Base-by-base conservation (phyloP, 2,888 invertebrate species). In the Rhamnusium bicolor region DNA sequence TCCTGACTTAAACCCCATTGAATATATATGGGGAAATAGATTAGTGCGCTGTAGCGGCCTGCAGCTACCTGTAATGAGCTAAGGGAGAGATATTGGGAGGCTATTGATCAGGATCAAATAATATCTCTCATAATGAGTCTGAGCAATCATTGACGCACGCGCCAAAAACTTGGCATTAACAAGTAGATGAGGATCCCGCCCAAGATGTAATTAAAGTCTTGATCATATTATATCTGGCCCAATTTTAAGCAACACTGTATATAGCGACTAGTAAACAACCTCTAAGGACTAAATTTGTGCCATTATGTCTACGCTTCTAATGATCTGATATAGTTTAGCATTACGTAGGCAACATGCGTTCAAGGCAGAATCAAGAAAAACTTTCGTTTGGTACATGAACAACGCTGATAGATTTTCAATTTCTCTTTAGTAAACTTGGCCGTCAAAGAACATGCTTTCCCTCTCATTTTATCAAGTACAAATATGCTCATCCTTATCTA, bases 341-440 rank as follows among this genome's bases (percentile, higher is more conserved):
- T n/a, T 2, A n/a, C 10, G 32, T 10, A 40, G n/a, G n/a, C n/a
- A n/a, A 12, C n/a, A 1, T 40, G 40, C 40, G 40, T 40, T 40
- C 40, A 10, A 40, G 40, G n/a, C 40, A 40, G 40, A 40, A 40
- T 40, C 12, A 40, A 40, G 40, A 40, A 40, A 24, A 40, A 40
- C 40, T 40, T 40, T 40, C 40, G 40, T 40, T 40, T 40, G n/a
- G n/a, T 40, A 40, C 40, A 3, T 54, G 54, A 54, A 54, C 24
- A 24, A n/a, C 14, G 21, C 54, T 14, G 58, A 32, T 32, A 32
- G 32, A 58, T 58, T 58, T 58, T 58, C 58, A 58, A 58, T 58
- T 58, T 58, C 58, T 16, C 58, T 16, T 32, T 18, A 32, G 58
- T 18, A 7, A 32, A 58, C 58, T 58, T 54, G 54, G 54, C 58